Evolutionary conservation across 2,888 invertebrate genomes (phyloP), one percentile per base, ranked within the genome.

Genomic region (Sicus ferrugineus): DNA sequence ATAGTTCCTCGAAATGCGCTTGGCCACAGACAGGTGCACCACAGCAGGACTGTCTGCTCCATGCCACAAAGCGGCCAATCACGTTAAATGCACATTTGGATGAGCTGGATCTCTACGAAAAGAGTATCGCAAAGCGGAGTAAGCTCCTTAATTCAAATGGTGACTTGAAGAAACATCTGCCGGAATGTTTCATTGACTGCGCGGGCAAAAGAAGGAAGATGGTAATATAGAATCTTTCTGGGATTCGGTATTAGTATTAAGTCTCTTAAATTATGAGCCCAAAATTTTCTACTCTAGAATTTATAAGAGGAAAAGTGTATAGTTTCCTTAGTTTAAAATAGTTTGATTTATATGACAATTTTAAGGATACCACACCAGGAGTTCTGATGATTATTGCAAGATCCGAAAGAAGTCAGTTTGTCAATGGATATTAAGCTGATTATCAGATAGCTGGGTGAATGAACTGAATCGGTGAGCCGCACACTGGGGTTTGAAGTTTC

Each of bases 51-150:
- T 11, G 42, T 21, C 2, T 28, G 16, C n/a, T n/a, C 1, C 61
- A 54, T 2, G 48, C 56, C 23, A 30, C 21, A 9, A 61, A 34
- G 2, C 56, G 67, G 14, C 38, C 48, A 14, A 30, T 54, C 3
- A 19, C 46, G 1, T 54, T 71, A 26, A 62, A 71, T 23, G 28
- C 54, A 9, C 19, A 54, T 46, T 11, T 63, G 11, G n/a, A n/a
- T 16, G 28, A 48, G 9, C 3, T 63, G 7, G 23, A 66, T 56
- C n/a, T 56, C 2, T 34, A 34, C 26, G 63, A 56, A 23, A 34
- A 52, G 50, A 31, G 30, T 9, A 34, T 65, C 2, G 28, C 6
- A 0, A 56, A 30, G 11, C 48, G 21, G 46, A 28, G 2, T 34
- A 34, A 64, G 14, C 21, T 16, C 16, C 7, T 21, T 26, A 16